A percentile compares a stretch with the other conserved stretches of the same genome.
These are phyloP conservation scores for Danaus chrysippus DNA, from an alignment of 2,888 invertebrate genomes.

Conservation along the genomic window DNA sequence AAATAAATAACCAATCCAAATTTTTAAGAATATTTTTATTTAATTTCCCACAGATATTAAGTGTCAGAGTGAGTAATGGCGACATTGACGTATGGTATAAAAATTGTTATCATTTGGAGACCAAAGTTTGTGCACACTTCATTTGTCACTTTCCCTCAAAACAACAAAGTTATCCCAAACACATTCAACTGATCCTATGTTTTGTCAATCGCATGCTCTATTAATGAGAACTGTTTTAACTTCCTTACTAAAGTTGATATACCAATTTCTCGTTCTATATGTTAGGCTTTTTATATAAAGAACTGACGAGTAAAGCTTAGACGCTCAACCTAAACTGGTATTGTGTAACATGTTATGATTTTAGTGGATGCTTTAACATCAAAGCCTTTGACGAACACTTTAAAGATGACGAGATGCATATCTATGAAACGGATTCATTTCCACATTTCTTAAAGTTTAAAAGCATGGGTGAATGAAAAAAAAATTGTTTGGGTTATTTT, in stretches of 20 bases:
- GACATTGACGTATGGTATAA: conserved; percentile 28
- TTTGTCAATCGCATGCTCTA: neutral
- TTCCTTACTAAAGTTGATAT: neutral
- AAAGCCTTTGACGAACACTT: conserved; percentile 60
- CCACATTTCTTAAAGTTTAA: conserved; percentile 18
- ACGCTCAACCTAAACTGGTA: conserved; percentile 25
- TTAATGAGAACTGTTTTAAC: neutral
- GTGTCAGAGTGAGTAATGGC: conserved; percentile 25
- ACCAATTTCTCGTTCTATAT: neutral
- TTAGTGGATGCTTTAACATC: conserved; percentile 62
- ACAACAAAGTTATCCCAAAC: conserved; percentile 19
- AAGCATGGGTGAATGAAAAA: conserved; percentile 5
- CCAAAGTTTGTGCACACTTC: conserved; percentile 19
- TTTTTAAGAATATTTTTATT: too few species aligned
- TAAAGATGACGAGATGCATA: conserved; percentile 37
- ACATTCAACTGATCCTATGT: conserved; percentile 13
- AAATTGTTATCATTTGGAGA: conserved; percentile 22
- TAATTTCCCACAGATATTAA: conserved; percentile 18
- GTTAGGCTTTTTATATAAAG: neutral
- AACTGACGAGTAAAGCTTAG: conserved; percentile 8
- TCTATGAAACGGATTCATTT: conserved; percentile 30
- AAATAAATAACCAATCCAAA: too few species aligned
- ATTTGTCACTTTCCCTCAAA: conserved; percentile 17
- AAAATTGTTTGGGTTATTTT: neutral
- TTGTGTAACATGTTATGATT: conserved; percentile 49